phyloP scores from a whole-genome alignment of 1,140 invertebrate genomes.

The Calosoma granatense region DNA sequence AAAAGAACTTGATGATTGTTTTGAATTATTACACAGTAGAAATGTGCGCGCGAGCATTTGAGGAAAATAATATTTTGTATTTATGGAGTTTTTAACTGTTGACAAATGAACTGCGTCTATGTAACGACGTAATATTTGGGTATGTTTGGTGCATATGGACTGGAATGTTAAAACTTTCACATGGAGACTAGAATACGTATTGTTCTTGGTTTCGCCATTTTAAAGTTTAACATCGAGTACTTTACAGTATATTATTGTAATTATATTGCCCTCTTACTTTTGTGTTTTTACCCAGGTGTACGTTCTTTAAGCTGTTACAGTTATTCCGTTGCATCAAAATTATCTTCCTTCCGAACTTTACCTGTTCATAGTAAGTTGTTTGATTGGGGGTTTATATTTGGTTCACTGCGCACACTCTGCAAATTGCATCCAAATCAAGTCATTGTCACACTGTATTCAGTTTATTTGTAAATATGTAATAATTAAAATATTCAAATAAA shows the following conservation, averaged over 20 bases:
- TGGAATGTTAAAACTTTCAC: neutral
- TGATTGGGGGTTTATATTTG: too few relatives aligned
- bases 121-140: neutral
- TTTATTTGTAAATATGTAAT: too few relatives aligned
- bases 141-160: conserved; percentile 1
- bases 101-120: too few relatives aligned
- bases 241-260: too few relatives aligned
- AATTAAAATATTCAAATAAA: too few relatives aligned
- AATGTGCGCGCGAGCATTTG: too few relatives aligned
- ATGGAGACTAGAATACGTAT: neutral
- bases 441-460: neutral
- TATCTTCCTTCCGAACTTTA: neutral
- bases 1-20: neutral
- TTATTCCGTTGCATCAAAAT: neutral
- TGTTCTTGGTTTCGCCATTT: neutral
- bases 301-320: neutral
- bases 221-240: too few relatives aligned
- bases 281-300: neutral
- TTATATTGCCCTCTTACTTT: too few relatives aligned
- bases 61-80: too few relatives aligned
- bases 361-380: neutral
- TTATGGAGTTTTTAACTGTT: too few relatives aligned
- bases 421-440: neutral
- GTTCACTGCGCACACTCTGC: conserved; percentile 1
- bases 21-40: too few relatives aligned